A percentile compares a stretch with the other conserved stretches of the same genome.
These are phyloP conservation scores for Leucophenga varia DNA, from an alignment of 1,140 invertebrate species.

Conservation along the genomic window DNA sequence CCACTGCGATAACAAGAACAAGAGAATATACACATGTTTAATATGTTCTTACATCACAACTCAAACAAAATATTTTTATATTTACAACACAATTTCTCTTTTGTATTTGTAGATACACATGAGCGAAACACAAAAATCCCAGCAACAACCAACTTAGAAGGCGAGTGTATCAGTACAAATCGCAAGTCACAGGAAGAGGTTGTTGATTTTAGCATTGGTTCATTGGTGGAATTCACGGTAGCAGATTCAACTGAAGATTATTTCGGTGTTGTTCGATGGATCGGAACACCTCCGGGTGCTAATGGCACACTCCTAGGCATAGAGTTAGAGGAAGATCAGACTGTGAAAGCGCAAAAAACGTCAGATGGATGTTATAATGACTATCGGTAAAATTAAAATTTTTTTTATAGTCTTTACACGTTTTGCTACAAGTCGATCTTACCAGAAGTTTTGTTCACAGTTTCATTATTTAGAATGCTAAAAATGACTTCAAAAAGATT, in stretches of 20 bases:
- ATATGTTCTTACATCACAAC: no score
- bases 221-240: conserved; percentile 70
- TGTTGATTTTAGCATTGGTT: conserved; percentile 69
- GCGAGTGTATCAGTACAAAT: not conserved
- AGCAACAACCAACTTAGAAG: not conserved
- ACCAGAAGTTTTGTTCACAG: not conserved
- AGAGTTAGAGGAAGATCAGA: conserved; percentile 73
- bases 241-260: conserved; percentile 52
- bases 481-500: no score
- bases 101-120: no score
- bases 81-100: no score
- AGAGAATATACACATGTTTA: no score
- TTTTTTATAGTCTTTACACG: not conserved
- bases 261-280: conserved; percentile 87
- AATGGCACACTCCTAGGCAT: conserved; percentile 60
- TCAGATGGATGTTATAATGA: conserved; percentile 78
- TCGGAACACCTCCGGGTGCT: conserved; percentile 61
- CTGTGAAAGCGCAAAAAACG: conserved; percentile 60
- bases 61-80: no score
- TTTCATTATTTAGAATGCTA: no score
- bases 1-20: no score
- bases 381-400: conserved; percentile 28
- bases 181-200: conserved; percentile 21
- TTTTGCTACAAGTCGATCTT: not conserved
- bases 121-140: no score